Conservation (phyloP, 2,888 invertebrate genomes). For the Himalopsyche tibetana region DNA sequence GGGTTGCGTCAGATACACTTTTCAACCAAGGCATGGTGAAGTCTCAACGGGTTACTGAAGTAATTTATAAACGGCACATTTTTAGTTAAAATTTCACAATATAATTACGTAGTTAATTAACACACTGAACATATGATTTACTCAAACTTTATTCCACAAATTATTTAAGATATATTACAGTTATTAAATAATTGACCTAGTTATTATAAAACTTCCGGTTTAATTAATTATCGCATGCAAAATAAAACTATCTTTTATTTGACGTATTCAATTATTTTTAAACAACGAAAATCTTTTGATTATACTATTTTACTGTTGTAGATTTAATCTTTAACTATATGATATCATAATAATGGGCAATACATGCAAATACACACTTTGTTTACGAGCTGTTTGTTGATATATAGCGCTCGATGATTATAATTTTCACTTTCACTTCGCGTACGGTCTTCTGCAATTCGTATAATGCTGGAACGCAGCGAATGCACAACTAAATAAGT, state of each 20-base stretch:
- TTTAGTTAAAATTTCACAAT: not conserved
- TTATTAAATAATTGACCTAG: not conserved
- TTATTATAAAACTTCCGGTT: too few species aligned
- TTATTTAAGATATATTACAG: not conserved
- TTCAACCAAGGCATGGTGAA: constrained; percentile 52
- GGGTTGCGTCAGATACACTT: constrained; percentile 42
- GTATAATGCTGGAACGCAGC: not conserved
- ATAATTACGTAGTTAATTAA: not conserved
- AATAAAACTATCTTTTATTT: not conserved
- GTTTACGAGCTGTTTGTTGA: not conserved
- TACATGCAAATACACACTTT: not conserved
- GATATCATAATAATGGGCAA: not conserved
- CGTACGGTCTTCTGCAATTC: constrained; percentile 7
- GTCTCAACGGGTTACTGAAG: not conserved
- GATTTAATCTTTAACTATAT: not conserved
- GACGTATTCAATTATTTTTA: not conserved
- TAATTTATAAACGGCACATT: not conserved
- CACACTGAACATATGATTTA: not conserved
- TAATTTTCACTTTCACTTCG: constrained; percentile 33
- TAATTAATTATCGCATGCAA: not conserved
- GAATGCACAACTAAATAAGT: not conserved
- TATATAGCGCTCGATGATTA: not conserved
- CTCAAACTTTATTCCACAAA: not conserved
- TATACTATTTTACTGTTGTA: not conserved
- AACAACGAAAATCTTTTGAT: not conserved